Conservation (phyloP, 2,797 vertebrate species). For the Diplodus sargus region DNA sequence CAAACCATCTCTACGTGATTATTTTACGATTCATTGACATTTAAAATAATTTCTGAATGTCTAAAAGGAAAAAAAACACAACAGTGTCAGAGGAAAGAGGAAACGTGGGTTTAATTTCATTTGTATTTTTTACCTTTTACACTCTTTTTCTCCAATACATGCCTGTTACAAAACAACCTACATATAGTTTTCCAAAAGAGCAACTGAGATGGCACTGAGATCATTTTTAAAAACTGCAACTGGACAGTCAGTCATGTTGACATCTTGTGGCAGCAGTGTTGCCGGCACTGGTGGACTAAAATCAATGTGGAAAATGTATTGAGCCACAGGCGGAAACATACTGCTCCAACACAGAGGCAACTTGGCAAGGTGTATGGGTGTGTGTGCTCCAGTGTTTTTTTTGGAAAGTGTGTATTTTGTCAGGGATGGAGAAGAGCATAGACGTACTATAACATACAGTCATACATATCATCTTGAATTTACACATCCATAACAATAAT, state of each 20-base stretch:
- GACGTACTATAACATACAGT: conserved; percentile 64
- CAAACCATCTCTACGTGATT: background rate
- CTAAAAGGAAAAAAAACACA: background rate
- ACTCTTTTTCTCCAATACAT: conserved; percentile 61
- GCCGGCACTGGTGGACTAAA: conserved; percentile 12
- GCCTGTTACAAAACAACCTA: conserved; percentile 69
- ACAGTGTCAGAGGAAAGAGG: conserved; percentile 50
- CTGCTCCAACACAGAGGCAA: conserved; percentile 22
- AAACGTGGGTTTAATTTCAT: conserved; percentile 71
- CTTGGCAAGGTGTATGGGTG: conserved; percentile 2
- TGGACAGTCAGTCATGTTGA: conserved; percentile 22
- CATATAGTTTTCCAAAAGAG: conserved; percentile 47
- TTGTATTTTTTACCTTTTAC: conserved; percentile 54
- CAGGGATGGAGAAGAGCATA: conserved; percentile 47
- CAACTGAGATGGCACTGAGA: conserved; percentile 42
- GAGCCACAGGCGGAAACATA: background rate
- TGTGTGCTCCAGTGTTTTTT: conserved; percentile 58
- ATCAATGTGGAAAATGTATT: background rate
- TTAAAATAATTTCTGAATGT: background rate
- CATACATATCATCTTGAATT: conserved; percentile 74
- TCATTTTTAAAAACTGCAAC: conserved; percentile 29
- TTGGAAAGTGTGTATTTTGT: conserved; percentile 51
- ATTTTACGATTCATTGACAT: background rate
- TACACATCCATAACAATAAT: conserved; percentile 81
- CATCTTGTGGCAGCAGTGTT: conserved; percentile 21